phyloP scores from a whole-genome alignment of 1,140 invertebrate species.

The Phortica variegata region DNA sequence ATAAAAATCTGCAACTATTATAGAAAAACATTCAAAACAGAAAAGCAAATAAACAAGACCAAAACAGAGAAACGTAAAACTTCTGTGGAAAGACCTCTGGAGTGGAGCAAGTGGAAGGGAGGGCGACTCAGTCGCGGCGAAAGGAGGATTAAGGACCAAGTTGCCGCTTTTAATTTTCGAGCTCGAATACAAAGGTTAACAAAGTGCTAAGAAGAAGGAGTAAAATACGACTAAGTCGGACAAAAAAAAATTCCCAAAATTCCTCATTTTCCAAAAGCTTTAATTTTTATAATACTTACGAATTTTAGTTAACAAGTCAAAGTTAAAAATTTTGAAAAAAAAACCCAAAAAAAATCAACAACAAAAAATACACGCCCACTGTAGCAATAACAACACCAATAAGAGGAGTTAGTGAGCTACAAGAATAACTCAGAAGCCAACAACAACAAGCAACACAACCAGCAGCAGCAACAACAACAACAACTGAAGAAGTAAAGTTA shows the following conservation, averaged over 20 bases:
- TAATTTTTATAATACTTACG: slow-evolving; percentile 55
- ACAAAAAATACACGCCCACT: slow-evolving; percentile 24
- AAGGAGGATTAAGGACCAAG: too few relatives aligned
- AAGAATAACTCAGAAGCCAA: slow-evolving; percentile 16
- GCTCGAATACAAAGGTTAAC: slow-evolving; percentile 35
- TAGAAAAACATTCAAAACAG: slow-evolving; percentile 24
- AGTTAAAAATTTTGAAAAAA: slow-evolving; percentile 46
- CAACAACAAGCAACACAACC: slow-evolving; percentile 27
- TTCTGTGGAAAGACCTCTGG: too few relatives aligned
- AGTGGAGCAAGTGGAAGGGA: too few relatives aligned
- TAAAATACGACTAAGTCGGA: slow-evolving; percentile 16
- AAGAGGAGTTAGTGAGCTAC: neutral
- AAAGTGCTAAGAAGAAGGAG: slow-evolving; percentile 9
- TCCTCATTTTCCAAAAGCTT: slow-evolving; percentile 53
- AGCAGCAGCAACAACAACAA: slow-evolving; percentile 39
- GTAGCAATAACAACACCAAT: slow-evolving; percentile 1
- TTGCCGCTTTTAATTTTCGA: too few relatives aligned
- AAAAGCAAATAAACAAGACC: slow-evolving; percentile 14
- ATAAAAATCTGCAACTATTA: slow-evolving; percentile 25
- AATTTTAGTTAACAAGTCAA: slow-evolving; percentile 51
- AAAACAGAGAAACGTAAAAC: slow-evolving; percentile 11
- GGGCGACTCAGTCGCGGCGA: too few relatives aligned
- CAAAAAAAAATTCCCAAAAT: slow-evolving; percentile 42
- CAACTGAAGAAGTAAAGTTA: slow-evolving; percentile 52
- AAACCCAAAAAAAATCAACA: slow-evolving; percentile 38